phyloP scores from a whole-genome alignment of 2,888 invertebrate species.

The Acanthosoma haemorrhoidale region DNA sequence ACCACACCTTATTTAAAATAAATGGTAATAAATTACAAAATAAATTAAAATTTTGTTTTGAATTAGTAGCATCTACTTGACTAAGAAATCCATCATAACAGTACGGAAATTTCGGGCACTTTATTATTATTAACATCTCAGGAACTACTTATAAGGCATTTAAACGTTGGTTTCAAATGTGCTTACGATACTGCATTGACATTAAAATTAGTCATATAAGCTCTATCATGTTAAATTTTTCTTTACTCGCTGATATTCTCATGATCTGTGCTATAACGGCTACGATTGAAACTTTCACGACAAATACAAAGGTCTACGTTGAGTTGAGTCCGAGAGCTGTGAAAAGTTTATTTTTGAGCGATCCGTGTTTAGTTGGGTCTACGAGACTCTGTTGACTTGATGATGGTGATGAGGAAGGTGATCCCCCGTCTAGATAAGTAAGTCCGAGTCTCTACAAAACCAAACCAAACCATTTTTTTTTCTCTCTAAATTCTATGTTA shows the following conservation, averaged over 20 bases:
- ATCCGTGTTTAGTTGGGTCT: conserved; percentile 57
- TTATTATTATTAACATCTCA: conserved; percentile 16
- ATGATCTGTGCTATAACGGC: no score
- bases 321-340: conserved; percentile 62
- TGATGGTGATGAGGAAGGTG: conserved; percentile 12
- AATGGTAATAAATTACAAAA: no score
- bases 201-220: not conserved
- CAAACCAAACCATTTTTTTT: conserved; percentile 31
- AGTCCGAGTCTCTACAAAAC: conserved; percentile 41
- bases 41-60: no score
- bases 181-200: no score
- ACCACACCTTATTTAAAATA: no score
- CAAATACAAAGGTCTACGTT: not conserved
- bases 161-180: conserved; percentile 1
- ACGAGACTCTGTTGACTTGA: not conserved
- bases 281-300: no score
- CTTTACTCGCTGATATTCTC: not conserved
- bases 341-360: conserved; percentile 80
- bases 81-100: not conserved
- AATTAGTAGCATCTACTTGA: no score
- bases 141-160: conserved; percentile 29
- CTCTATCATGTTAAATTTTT: not conserved
- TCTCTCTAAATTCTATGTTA: not conserved
- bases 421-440: conserved; percentile 37
- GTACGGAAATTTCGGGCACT: not conserved